A percentile compares a stretch with the other conserved stretches of the same genome.
phyloP scores from a whole-genome alignment of 1,140 invertebrate genomes.

The Hesperophylax magnus region DNA sequence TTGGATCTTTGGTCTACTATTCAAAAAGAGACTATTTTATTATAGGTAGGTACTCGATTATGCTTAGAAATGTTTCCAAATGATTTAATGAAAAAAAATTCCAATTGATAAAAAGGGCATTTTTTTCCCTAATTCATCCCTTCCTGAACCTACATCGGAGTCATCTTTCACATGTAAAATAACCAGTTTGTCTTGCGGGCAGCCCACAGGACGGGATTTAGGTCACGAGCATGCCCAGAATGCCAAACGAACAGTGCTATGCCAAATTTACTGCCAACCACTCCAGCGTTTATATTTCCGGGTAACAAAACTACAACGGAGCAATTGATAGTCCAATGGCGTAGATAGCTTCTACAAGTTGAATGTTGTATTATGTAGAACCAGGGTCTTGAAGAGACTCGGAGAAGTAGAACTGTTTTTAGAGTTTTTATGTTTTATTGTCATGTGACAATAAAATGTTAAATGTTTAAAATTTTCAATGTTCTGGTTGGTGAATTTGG shows the following conservation, averaged over 20 bases:
- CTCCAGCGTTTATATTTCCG: not conserved
- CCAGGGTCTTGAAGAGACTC: not conserved
- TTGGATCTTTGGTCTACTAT: too few relatives aligned
- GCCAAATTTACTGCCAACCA: not conserved
- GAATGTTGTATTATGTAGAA: too few relatives aligned
- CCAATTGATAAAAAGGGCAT: not conserved
- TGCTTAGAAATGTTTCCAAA: too few relatives aligned
- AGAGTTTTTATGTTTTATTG: too few relatives aligned
- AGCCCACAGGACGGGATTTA: not conserved
- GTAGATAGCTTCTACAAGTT: not conserved
- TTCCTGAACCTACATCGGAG: not conserved
- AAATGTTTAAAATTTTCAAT: too few relatives aligned
- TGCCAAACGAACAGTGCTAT: not conserved
- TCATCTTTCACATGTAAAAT: slow-evolving; percentile 18
- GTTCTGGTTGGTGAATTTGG: too few relatives aligned
- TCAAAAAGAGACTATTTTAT: too few relatives aligned
- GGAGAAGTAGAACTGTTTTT: not conserved
- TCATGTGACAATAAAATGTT: too few relatives aligned
- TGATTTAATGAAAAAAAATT: too few relatives aligned
- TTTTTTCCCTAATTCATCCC: not conserved
- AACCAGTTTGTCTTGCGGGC: not conserved
- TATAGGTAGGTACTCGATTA: too few relatives aligned
- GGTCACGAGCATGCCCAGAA: slow-evolving; percentile 10
- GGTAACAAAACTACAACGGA: not conserved
- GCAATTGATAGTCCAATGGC: not conserved